A percentile compares a stretch with the other conserved stretches of the same genome.
phyloP scores from a whole-genome alignment of 35 echinoderm and acorn worm genomes.

The Patiria miniata region DNA sequence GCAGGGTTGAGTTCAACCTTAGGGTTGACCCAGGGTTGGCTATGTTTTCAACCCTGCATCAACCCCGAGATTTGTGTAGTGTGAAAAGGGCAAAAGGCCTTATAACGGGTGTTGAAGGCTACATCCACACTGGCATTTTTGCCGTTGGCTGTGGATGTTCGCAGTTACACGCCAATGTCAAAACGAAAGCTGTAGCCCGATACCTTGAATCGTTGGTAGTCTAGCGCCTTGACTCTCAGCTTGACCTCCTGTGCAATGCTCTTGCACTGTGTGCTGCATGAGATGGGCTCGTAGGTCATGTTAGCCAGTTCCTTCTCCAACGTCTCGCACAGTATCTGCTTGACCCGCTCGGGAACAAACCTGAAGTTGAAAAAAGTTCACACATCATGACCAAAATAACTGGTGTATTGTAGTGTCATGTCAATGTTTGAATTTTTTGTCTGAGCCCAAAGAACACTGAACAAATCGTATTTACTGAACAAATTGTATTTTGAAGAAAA shows the following conservation, averaged over 20 bases:
- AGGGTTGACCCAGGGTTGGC: no score
- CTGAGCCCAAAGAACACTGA: background rate
- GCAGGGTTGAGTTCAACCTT: no score
- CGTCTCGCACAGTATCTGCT: constrained; percentile 72
- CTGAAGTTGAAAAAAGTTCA: constrained; percentile 32
- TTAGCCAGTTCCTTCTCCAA: constrained; percentile 68
- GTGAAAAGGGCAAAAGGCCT: no score
- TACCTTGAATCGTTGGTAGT: constrained; percentile 92
- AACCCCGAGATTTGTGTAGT: no score
- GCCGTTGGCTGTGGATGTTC: no score
- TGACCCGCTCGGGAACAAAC: constrained; percentile 83
- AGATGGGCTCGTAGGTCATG: constrained; percentile 68
- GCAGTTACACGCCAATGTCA: no score
- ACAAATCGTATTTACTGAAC: background rate
- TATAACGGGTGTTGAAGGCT: no score
- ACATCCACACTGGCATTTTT: no score
- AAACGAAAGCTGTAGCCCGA: background rate
- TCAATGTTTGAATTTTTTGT: background rate
- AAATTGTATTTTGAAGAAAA: no score
- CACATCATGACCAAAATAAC: background rate
- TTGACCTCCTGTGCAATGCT: constrained; percentile 84
- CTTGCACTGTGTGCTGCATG: constrained; percentile 61
- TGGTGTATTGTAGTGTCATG: background rate
- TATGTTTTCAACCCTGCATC: no score
- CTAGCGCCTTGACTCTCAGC: constrained; percentile 64